phyloP scores from a whole-genome alignment of 2,113 vertebrate species.

The Pithys albifrons region DNA sequence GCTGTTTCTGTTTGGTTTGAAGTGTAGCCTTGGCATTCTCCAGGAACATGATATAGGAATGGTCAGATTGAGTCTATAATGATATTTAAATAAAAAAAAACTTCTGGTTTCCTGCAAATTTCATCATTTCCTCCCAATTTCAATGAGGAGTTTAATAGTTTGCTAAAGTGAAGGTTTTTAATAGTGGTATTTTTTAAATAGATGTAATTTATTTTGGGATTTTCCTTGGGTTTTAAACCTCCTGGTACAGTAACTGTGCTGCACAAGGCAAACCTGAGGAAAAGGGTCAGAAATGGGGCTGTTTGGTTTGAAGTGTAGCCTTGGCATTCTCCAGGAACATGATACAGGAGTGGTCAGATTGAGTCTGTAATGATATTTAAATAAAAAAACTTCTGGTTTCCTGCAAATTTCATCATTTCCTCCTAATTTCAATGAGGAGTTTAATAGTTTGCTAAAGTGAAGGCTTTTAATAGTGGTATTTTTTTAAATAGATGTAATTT shows the following conservation, averaged over 20 bases:
- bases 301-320: not conserved
- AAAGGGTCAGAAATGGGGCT: not conserved
- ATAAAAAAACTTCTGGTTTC: rapidly evolving
- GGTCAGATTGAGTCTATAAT: not conserved
- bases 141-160: not conserved
- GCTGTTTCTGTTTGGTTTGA: not conserved
- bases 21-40: not conserved
- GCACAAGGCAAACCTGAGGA: not conserved
- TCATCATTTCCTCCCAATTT: too few species aligned
- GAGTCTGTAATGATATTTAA: not conserved
- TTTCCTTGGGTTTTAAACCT: too few species aligned
- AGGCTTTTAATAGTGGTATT: not conserved
- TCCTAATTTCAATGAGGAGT: too few species aligned
- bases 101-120: too few species aligned
- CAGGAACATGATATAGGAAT: not conserved
- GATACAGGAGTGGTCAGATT: not conserved
- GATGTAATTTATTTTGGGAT: not conserved
- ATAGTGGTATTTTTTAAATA: not conserved
- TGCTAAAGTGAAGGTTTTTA: not conserved
- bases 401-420: too few species aligned
- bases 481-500: not conserved
- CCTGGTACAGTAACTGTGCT: too few species aligned
- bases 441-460: not conserved
- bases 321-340: not conserved
- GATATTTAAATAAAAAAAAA: not conserved